phyloP scores from a whole-genome alignment of 2,797 vertebrate genomes.

The Darevskia nairensis region DNA sequence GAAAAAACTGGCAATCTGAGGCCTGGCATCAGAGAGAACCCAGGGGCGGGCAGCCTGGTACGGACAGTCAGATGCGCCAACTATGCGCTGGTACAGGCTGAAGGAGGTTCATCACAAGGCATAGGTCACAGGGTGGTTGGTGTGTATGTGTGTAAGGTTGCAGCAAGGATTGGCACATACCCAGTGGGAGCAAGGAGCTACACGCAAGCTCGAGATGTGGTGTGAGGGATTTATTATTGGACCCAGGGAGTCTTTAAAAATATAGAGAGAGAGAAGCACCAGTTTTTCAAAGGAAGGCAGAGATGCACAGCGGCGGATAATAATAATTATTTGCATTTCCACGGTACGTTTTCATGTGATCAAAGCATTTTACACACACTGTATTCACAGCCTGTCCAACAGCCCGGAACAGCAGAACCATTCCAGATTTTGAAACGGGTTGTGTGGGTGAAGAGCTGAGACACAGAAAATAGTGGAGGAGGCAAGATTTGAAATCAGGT shows the following conservation, averaged over 20 bases:
- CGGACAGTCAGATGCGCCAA: not conserved
- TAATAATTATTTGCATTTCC: not conserved
- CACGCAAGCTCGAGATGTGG: conserved; percentile 21
- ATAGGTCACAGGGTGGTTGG: not conserved
- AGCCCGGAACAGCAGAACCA: not conserved
- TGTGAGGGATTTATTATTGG: not conserved
- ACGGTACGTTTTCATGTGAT: not conserved
- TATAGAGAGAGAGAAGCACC: not conserved
- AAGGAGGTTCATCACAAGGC: conserved; percentile 1
- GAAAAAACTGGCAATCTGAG: not conserved
- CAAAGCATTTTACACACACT: not conserved
- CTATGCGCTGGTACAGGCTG: not conserved
- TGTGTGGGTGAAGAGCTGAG: not conserved
- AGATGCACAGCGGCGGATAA: not conserved
- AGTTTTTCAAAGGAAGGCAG: not conserved
- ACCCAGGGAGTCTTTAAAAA: not conserved
- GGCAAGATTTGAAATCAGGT: not conserved
- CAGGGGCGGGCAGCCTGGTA: conserved; percentile 11
- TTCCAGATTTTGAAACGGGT: not conserved
- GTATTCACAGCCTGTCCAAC: not conserved
- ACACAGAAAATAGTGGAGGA: not conserved
- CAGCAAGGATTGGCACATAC: not conserved
- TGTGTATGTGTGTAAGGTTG: not conserved
- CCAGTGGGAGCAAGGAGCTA: not conserved
- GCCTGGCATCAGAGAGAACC: not conserved